Conservation (phyloP, 2,888 invertebrate genomes). For the Protodeltote pygarga region DNA sequence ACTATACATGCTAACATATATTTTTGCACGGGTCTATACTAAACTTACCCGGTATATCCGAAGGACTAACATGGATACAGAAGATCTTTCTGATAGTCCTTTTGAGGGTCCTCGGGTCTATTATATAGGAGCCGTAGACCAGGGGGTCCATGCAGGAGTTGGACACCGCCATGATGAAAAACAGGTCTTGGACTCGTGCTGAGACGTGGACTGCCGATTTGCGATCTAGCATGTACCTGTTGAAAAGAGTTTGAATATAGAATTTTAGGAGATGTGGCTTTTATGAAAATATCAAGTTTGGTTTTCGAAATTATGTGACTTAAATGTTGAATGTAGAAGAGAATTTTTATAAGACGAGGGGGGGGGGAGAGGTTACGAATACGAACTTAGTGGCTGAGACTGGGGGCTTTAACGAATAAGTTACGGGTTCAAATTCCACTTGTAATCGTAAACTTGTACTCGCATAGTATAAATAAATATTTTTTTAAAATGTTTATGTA, state of each 20-base stretch:
- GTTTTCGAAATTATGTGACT: too few relatives aligned
- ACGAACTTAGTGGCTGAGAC: too few relatives aligned
- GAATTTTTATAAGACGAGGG: too few relatives aligned
- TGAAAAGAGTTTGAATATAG: neutral
- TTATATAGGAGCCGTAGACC: conserved; percentile 91
- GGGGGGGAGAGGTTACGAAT: too few relatives aligned
- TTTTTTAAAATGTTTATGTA: too few relatives aligned
- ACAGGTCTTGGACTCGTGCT: conserved; percentile 88
- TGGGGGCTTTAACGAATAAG: too few relatives aligned
- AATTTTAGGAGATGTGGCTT: neutral
- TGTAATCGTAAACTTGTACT: too few relatives aligned
- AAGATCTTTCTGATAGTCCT: conserved; percentile 67
- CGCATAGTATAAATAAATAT: too few relatives aligned
- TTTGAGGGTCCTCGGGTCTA: conserved; percentile 80
- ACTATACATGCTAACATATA: neutral
- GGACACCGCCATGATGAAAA: conserved; percentile 93
- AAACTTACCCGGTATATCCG: conserved; percentile 63
- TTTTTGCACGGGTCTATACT: too few relatives aligned
- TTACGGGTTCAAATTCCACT: too few relatives aligned
- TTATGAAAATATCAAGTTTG: neutral
- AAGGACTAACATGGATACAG: conserved; percentile 60
- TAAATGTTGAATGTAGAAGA: too few relatives aligned
- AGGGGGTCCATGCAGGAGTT: conserved; percentile 94
- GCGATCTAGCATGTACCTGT: conserved; percentile 91
- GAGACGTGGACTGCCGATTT: conserved; percentile 89